Evolutionary conservation across 2,113 vertebrate species (phyloP), one percentile per base, ranked within the genome.

Genomic region (Indicator indicator): DNA sequence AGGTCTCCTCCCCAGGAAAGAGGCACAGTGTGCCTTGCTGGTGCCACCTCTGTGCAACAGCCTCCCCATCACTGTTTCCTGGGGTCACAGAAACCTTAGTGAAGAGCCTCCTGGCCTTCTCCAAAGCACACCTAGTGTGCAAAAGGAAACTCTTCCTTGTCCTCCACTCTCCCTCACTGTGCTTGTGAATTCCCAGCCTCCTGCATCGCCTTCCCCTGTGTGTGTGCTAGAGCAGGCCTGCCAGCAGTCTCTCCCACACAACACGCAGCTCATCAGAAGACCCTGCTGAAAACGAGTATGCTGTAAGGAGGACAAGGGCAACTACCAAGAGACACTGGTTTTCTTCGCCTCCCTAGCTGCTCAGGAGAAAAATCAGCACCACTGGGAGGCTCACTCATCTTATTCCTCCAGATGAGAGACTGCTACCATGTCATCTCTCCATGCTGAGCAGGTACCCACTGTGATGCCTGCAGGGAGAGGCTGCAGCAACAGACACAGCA

Each of bases 401-500:
- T 87, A 83, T 32, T 87, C 30, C 67, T 89, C 63, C 82, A 79
- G 48, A 89, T 75, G 73, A 87, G 63, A 84, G 64, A n/a, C 40
- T 4, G 6, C 70, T 81, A 9, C 65, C 13, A 2, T 74, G 42
- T 46, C 63, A 62, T 40, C 73, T 67, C 46, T 56, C 60, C 33
- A 7, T 38, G 38, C 42, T 55, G 55, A 91, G 71, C 75, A 79
- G 79, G 58, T 59, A 64, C 19, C 54, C 36, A 26, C 78, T 16
- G 18, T 28, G 64, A 54, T 11, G 44, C 48, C 69, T 82, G 55
- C 2, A 77, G 63, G 42, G 55, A 86, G 12, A 64, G 59, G 23
- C 44, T 82, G 63, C 77, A 88, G 80, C 71, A 77, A 58, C 59
- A 93, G 62, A 65, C 71, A 38, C 79, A 93, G 71, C 76, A 86